Evolutionary conservation across 2,113 vertebrate species (phyloP).

Genomic region (Furnarius figulus): DNA sequence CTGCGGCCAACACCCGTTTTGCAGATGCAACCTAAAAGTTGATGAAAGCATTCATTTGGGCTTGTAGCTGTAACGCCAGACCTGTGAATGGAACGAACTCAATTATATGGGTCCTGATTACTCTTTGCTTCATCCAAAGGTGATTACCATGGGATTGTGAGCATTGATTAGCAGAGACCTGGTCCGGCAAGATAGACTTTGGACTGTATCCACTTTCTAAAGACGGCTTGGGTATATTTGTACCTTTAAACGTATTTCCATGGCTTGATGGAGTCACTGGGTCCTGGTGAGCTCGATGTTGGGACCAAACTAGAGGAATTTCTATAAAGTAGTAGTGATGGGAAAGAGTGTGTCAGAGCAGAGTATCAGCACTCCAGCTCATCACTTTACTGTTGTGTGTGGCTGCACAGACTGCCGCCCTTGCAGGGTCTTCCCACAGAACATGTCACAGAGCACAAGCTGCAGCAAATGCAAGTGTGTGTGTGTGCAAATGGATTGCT

Average conservation of each 20-base stretch:
- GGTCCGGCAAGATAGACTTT: neutral
- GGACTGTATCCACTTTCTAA: neutral
- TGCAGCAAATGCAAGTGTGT: neutral
- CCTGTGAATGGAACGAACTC: neutral
- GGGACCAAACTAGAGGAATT: neutral
- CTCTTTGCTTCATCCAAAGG: neutral
- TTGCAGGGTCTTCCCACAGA: rapidly evolving
- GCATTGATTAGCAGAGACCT: neutral
- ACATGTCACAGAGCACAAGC: neutral
- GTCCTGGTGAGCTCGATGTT: neutral
- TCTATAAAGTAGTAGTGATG: neutral
- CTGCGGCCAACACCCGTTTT: neutral
- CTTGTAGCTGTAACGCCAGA: neutral
- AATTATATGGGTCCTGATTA: neutral
- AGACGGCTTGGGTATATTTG: neutral
- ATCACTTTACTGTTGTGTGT: neutral
- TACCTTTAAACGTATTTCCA: neutral
- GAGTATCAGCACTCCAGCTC: neutral
- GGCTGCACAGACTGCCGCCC: neutral
- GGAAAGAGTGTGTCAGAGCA: neutral
- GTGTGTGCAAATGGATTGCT: rapidly evolving
- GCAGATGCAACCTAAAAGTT: neutral
- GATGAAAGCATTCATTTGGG: neutral
- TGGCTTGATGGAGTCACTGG: neutral
- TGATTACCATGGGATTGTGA: neutral